phyloP scores from a whole-genome alignment of 2,797 vertebrate genomes.

The Thripadectes ignobilis region DNA sequence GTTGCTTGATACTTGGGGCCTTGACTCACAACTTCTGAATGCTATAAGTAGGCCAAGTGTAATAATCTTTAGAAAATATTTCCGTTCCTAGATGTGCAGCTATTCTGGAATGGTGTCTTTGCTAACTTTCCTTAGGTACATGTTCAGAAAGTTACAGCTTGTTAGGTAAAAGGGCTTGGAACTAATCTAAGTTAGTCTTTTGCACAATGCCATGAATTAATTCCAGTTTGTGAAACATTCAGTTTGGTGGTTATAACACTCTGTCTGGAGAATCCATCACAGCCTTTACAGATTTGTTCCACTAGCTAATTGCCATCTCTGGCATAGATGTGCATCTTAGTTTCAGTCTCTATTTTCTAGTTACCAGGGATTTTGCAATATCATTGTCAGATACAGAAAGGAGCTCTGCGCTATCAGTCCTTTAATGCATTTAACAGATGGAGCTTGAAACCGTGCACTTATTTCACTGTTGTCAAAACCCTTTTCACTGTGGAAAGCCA shows the following conservation, averaged over 20 bases:
- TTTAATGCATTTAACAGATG: not conserved
- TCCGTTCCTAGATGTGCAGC: constrained; percentile 40
- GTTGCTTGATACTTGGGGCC: not conserved
- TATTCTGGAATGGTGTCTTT: not conserved
- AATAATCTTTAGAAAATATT: not conserved
- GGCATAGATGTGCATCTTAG: not conserved
- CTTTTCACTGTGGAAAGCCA: not conserved
- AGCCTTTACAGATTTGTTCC: not conserved
- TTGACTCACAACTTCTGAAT: constrained; percentile 36
- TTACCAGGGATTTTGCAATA: constrained; percentile 14
- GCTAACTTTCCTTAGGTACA: not conserved
- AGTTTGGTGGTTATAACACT: not conserved
- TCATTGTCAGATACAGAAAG: not conserved
- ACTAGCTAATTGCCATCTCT: constrained; percentile 30
- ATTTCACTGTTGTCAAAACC: not conserved
- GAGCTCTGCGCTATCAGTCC: not conserved
- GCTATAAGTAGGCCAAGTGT: constrained; percentile 5
- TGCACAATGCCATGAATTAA: not conserved
- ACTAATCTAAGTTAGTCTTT: not conserved
- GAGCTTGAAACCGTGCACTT: not conserved
- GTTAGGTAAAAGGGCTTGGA: not conserved
- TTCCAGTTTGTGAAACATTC: not conserved
- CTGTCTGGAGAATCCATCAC: not conserved
- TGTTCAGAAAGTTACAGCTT: not conserved
- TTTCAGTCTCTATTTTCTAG: constrained; percentile 10